Evolutionary conservation across 2,797 vertebrate species (phyloP).

Genomic region (Esox masquinongy): DNA sequence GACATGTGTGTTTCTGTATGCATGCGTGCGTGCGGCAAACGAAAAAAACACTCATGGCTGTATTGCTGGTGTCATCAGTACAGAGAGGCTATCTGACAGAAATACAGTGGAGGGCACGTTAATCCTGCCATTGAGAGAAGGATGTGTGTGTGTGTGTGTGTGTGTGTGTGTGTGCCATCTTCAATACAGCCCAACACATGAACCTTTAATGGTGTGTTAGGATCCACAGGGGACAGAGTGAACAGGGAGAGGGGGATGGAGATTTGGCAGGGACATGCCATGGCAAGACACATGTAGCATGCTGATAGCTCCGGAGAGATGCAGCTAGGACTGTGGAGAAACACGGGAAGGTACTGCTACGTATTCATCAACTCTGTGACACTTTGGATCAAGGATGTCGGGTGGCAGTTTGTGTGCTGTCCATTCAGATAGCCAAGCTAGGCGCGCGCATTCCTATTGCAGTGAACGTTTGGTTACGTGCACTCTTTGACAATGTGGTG

Average conservation of each 20-base stretch:
- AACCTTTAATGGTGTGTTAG: slow-evolving; percentile 68
- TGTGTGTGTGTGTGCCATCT: slow-evolving; percentile 41
- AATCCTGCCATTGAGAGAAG: slow-evolving; percentile 59
- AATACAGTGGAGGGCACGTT: slow-evolving; percentile 52
- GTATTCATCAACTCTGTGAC: background rate
- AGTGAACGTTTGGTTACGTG: background rate
- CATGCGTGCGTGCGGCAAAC: slow-evolving; percentile 18
- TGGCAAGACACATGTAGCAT: slow-evolving; percentile 73
- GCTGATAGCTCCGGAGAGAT: slow-evolving; percentile 68
- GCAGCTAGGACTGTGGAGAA: slow-evolving; percentile 61
- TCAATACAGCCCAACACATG: slow-evolving; percentile 61
- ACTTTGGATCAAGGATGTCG: background rate
- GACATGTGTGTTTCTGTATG: background rate
- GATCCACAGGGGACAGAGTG: slow-evolving; percentile 53
- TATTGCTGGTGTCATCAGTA: slow-evolving; percentile 73
- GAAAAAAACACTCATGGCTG: slow-evolving; percentile 49
- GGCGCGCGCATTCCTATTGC: background rate
- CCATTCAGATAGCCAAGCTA: background rate
- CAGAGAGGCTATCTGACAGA: slow-evolving; percentile 54
- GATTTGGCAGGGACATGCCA: slow-evolving; percentile 70
- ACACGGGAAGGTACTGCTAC: slow-evolving; percentile 13
- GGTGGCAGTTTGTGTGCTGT: background rate
- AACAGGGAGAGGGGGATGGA: slow-evolving; percentile 52
- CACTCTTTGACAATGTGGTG: background rate
- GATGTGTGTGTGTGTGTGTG: slow-evolving; percentile 14